A percentile compares a stretch with the other conserved stretches of the same genome.
Evolutionary conservation across 1,140 invertebrate species (phyloP).

Genomic region (Dinoponera quadriceps): DNA sequence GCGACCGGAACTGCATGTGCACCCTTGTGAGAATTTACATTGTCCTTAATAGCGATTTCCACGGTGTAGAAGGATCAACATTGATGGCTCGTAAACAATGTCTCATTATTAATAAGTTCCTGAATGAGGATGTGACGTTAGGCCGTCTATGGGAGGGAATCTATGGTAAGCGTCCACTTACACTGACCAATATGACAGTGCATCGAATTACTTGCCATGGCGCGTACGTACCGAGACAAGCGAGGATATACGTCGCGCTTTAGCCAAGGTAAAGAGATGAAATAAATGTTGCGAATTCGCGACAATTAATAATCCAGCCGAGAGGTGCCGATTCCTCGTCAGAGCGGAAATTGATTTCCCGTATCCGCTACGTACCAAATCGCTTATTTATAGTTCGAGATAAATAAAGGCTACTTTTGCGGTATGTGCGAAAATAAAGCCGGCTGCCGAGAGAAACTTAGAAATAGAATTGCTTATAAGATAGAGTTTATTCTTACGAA

Average conservation of each 20-base stretch:
- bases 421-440: too few relatives aligned
- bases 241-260: conserved; percentile 37
- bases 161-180: conserved; percentile 27
- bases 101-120: conserved; percentile 74
- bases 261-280: neutral
- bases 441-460: too few relatives aligned
- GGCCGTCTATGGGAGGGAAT: conserved; percentile 53
- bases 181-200: conserved; percentile 24
- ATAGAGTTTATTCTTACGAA: too few relatives aligned
- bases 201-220: conserved; percentile 30
- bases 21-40: conserved; percentile 30
- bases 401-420: too few relatives aligned
- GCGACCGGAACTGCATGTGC: neutral
- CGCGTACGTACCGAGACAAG: neutral
- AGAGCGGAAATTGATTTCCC: too few relatives aligned
- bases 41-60: conserved; percentile 51
- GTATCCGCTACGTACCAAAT: too few relatives aligned
- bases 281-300: neutral
- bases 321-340: too few relatives aligned
- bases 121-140: conserved; percentile 78
- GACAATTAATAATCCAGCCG: neutral
- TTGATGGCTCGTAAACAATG: conserved; percentile 75
- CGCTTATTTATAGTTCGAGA: too few relatives aligned
- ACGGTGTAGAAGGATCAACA: conserved; percentile 40
- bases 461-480: too few relatives aligned